Conservation (phyloP, 2,797 vertebrate genomes). For the Gadopsis marmoratus region DNA sequence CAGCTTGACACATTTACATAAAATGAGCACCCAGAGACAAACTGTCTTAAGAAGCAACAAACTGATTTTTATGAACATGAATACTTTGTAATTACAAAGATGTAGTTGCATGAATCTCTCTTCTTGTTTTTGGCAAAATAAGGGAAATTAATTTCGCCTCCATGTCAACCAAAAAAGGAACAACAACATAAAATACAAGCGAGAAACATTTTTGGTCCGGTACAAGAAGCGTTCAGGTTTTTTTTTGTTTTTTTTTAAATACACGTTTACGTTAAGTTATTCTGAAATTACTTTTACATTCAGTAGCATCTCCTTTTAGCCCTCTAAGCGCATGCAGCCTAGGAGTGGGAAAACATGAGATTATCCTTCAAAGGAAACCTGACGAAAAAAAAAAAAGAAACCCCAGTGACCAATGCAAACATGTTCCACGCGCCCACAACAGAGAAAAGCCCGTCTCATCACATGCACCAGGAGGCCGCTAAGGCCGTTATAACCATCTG, state of each 20-base stretch:
- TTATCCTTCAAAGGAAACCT: slow-evolving; percentile 33
- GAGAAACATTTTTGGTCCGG: slow-evolving; percentile 83
- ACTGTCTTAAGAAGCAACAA: slow-evolving; percentile 74
- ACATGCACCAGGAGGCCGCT: slow-evolving; percentile 78
- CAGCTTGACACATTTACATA: background rate
- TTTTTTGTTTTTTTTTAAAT: slow-evolving; percentile 18
- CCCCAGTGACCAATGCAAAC: slow-evolving; percentile 48
- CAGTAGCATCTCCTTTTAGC: slow-evolving; percentile 84
- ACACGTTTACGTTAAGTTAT: slow-evolving; percentile 63
- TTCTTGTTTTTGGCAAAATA: slow-evolving; percentile 60
- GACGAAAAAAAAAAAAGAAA: slow-evolving; percentile 7
- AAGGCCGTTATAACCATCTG: slow-evolving; percentile 69
- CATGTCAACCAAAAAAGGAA: slow-evolving; percentile 45
- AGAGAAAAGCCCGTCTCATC: slow-evolving; percentile 41
- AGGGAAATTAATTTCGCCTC: slow-evolving; percentile 53
- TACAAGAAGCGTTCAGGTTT: slow-evolving; percentile 69
- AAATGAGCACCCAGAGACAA: slow-evolving; percentile 39
- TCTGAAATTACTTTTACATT: slow-evolving; percentile 84
- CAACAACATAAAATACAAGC: slow-evolving; percentile 25
- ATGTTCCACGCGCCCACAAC: slow-evolving; percentile 37
- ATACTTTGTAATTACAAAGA: slow-evolving; percentile 79
- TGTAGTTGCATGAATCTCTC: slow-evolving; percentile 68
- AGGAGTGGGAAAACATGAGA: slow-evolving; percentile 65
- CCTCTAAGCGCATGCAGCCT: slow-evolving; percentile 87
- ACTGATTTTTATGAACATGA: slow-evolving; percentile 82